Evolutionary conservation across 2,113 vertebrate species (phyloP).

Genomic region (Chelonoidis abingdonii): DNA sequence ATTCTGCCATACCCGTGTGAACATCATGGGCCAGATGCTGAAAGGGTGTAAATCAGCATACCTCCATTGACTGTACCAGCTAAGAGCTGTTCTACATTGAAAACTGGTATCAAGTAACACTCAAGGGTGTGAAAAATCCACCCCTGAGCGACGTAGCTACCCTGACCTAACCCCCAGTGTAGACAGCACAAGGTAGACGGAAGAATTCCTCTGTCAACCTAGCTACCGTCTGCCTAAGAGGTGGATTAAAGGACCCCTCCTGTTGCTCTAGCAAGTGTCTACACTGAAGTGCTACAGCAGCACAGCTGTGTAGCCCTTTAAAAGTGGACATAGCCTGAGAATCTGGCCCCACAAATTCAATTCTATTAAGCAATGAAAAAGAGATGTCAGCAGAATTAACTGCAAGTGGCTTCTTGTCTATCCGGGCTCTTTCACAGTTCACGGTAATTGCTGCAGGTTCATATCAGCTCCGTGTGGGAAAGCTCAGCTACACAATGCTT

Average conservation of each 20-base stretch:
- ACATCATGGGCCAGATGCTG: neutral
- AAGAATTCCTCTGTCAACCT: no score
- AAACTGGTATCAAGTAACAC: neutral
- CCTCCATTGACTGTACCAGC: neutral
- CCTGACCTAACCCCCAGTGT: neutral
- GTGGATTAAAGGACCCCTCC: no score
- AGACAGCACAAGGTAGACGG: neutral
- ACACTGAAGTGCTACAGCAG: no score
- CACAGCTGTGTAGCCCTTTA: no score
- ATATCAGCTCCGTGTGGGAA: neutral
- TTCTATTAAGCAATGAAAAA: slow-evolving; percentile 25
- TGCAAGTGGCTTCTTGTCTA: neutral
- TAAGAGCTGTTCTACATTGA: neutral
- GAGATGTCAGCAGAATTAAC: slow-evolving; percentile 33
- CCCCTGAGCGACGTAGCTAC: neutral
- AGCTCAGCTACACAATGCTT: neutral
- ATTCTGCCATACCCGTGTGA: neutral
- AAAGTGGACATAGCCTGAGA: neutral
- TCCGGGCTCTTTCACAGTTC: slow-evolving; percentile 2
- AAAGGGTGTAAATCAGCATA: neutral
- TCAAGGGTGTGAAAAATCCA: neutral
- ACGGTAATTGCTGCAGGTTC: neutral
- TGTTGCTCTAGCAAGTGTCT: no score
- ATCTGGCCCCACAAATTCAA: neutral
- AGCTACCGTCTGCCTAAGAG: no score